Evolutionary conservation across 2,888 invertebrate genomes (phyloP).

Genomic region (Apodemia duryi): DNA sequence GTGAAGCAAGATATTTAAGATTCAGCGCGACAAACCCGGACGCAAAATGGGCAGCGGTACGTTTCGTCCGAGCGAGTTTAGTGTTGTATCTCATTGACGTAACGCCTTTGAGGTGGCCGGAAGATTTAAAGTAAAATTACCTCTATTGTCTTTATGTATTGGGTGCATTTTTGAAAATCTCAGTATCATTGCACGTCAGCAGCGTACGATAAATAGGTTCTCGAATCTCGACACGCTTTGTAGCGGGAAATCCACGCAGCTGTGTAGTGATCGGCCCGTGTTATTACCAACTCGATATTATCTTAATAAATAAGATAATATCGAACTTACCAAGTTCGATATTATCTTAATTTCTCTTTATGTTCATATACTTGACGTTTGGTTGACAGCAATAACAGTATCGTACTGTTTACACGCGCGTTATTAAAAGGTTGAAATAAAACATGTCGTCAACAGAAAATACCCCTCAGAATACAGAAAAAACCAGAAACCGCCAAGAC

Average conservation of each 20-base stretch:
- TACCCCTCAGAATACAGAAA: background rate
- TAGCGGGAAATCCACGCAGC: slow-evolving; percentile 77
- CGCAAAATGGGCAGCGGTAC: slow-evolving; percentile 62
- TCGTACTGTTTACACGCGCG: background rate
- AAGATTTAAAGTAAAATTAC: slow-evolving; percentile 51
- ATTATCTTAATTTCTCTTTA: slow-evolving; percentile 47
- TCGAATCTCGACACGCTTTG: slow-evolving; percentile 57
- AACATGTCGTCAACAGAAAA: background rate
- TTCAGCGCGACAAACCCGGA: slow-evolving; percentile 68
- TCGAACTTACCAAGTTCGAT: slow-evolving; percentile 52
- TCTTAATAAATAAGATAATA: too few species aligned
- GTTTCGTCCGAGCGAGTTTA: slow-evolving; percentile 66
- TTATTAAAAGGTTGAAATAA: too few species aligned
- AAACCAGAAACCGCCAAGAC: too few species aligned
- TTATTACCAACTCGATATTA: slow-evolving; percentile 60
- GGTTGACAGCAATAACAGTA: slow-evolving; percentile 24
- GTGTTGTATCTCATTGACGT: slow-evolving; percentile 75
- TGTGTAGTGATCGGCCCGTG: slow-evolving; percentile 67
- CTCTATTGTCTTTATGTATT: slow-evolving; percentile 45
- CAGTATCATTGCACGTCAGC: slow-evolving; percentile 58
- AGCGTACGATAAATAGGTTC: slow-evolving; percentile 69
- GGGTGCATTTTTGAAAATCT: slow-evolving; percentile 45
- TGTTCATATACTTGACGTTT: slow-evolving; percentile 19
- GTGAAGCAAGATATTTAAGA: slow-evolving; percentile 42
- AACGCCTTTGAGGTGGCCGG: slow-evolving; percentile 64